These are phyloP conservation scores for Drosophila chauvacae DNA, from an alignment of 1,140 invertebrate species.

Conservation along the genomic window DNA sequence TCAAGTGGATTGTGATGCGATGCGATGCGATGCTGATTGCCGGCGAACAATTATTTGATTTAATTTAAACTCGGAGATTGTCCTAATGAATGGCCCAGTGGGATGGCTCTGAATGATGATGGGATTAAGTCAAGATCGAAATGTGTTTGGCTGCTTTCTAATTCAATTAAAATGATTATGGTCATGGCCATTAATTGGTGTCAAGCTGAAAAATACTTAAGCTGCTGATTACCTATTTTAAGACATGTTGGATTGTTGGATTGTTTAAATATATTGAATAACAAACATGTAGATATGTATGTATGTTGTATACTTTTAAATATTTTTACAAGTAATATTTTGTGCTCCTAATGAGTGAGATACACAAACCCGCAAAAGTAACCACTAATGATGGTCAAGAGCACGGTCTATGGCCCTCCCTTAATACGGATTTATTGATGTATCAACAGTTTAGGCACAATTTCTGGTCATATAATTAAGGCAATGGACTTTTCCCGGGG, in stretches of 20 bases:
- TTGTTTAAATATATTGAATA: not conserved
- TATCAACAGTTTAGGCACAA: conserved; percentile 3
- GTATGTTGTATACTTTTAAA: no score
- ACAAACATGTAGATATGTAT: no score
- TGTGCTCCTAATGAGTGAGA: no score
- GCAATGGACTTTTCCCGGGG: not conserved
- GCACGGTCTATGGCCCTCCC: not conserved
- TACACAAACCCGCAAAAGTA: conserved; percentile 1
- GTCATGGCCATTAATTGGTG: conserved; percentile 2
- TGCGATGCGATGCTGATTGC: conserved; percentile 20
- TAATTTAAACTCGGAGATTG: conserved; percentile 48
- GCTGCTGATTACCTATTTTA: not conserved
- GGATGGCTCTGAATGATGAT: conserved; percentile 13
- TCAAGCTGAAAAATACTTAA: not conserved
- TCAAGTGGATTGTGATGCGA: conserved; percentile 11
- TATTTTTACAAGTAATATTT: not conserved
- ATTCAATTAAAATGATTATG: conserved; percentile 34
- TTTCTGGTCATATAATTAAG: conserved; percentile 18
- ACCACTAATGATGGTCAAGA: conserved; percentile 16
- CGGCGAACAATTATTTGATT: conserved; percentile 49
- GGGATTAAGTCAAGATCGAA: conserved; percentile 12
- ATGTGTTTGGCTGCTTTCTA: conserved; percentile 19
- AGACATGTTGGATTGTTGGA: no score
- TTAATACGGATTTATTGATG: conserved; percentile 16
- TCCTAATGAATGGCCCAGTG: conserved; percentile 34